Evolutionary conservation across 1,140 invertebrate species (phyloP).

Genomic region (Mya arenaria): DNA sequence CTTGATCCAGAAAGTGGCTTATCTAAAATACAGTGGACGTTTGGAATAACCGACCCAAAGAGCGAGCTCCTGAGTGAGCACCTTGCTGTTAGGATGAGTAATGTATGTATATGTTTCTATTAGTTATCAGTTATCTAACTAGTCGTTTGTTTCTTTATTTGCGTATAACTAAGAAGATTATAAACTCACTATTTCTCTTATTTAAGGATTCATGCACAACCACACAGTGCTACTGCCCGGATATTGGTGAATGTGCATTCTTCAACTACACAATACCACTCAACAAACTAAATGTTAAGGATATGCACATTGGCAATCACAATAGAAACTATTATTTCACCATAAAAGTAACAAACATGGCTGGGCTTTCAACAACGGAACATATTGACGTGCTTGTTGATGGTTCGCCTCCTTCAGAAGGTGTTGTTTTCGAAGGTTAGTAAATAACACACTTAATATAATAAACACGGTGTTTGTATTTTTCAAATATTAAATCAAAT

Average conservation of each 20-base stretch:
- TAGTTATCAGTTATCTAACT: background rate
- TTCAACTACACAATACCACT: slow-evolving; percentile 49
- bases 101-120: too few relatives aligned
- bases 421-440: slow-evolving; percentile 58
- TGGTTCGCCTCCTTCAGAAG: slow-evolving; percentile 60
- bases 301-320: slow-evolving; percentile 60
- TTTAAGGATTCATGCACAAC: background rate
- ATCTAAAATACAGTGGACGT: slow-evolving; percentile 42
- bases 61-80: background rate
- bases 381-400: slow-evolving; percentile 57
- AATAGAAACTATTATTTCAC: slow-evolving; percentile 60
- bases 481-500: too few relatives aligned
- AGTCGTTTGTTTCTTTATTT: background rate
- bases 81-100: background rate
- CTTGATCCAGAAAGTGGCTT: slow-evolving; percentile 66
- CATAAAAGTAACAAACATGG: slow-evolving; percentile 58
- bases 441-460: too few relatives aligned
- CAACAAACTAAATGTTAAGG: slow-evolving; percentile 46
- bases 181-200: background rate
- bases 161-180: background rate
- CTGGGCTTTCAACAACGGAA: slow-evolving; percentile 37
- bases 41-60: slow-evolving; percentile 27
- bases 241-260: slow-evolving; percentile 50
- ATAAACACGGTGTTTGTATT: too few relatives aligned
- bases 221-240: slow-evolving; percentile 58